Evolutionary conservation across 53 echinoderm and acorn worm genomes (phyloP).

Genomic region (Crossaster papposus): DNA sequence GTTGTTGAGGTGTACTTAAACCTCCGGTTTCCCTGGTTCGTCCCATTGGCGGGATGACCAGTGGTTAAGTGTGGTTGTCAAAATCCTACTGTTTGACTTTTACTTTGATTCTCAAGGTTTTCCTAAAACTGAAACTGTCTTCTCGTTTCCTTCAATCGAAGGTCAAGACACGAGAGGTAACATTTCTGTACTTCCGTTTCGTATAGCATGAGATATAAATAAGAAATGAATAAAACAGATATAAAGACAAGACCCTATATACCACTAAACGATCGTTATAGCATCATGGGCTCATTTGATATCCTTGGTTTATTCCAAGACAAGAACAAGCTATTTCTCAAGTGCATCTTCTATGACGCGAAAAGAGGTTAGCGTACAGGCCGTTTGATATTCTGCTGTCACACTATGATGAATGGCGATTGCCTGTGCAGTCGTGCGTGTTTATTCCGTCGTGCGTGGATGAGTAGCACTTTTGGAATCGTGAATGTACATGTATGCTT

Average conservation of each 20-base stretch:
- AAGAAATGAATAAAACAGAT: background rate
- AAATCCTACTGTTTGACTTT: no score
- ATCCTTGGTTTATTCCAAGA: background rate
- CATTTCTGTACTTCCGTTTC: no score
- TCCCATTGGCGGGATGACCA: no score
- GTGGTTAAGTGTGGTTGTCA: no score
- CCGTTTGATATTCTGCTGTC: background rate
- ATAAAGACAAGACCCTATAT: background rate
- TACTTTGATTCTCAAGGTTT: no score
- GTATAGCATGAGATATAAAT: background rate
- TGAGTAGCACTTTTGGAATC: background rate
- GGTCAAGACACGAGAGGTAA: no score
- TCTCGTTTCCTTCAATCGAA: no score
- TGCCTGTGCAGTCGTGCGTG: constrained; percentile 23
- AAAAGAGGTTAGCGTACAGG: background rate
- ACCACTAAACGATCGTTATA: background rate
- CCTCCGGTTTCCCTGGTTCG: no score
- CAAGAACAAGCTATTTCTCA: background rate
- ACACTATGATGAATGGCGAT: constrained; percentile 20
- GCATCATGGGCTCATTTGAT: background rate
- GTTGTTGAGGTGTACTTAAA: no score
- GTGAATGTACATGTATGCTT: background rate
- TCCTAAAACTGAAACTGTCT: no score
- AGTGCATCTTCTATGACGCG: background rate
- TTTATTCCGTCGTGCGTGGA: constrained; percentile 20